These are phyloP conservation scores for Maylandia zebra DNA, from an alignment of 2,113 vertebrate species.

Conservation along the genomic window DNA sequence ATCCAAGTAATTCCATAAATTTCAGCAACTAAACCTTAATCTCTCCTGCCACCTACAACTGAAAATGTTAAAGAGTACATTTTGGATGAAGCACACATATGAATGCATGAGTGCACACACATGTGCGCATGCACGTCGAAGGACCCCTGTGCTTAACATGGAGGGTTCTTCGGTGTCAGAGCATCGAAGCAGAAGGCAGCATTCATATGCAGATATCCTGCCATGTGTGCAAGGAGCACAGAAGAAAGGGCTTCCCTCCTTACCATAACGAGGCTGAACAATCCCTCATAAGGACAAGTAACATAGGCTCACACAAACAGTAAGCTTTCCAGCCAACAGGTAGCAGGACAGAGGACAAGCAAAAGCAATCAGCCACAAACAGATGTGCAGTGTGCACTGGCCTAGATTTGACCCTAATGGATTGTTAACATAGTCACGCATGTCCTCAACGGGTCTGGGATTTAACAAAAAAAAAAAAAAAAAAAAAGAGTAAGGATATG, in stretches of 20 bases:
- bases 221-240: constrained; percentile 26
- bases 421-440: constrained; percentile 18
- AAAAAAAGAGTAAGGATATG: neutral
- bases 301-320: neutral
- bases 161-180: constrained; percentile 14
- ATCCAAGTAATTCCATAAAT: neutral
- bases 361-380: constrained; percentile 1
- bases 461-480: neutral
- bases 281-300: neutral
- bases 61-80: neutral
- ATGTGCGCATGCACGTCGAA: neutral
- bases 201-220: constrained; percentile 67
- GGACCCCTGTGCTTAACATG: constrained; percentile 8
- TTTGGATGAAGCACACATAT: neutral
- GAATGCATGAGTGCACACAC: neutral
- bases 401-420: constrained; percentile 32
- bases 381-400: constrained; percentile 32
- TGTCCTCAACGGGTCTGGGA: neutral
- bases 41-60: neutral
- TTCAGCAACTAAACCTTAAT: neutral
- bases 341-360: neutral
- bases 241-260: constrained; percentile 25
- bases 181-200: constrained; percentile 46
- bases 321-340: constrained; percentile 13
- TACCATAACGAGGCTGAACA: constrained; percentile 11